Evolutionary conservation across 1,140 invertebrate species (phyloP), one percentile per base, ranked within the genome.

Genomic region (Medauroidea extradentata): DNA sequence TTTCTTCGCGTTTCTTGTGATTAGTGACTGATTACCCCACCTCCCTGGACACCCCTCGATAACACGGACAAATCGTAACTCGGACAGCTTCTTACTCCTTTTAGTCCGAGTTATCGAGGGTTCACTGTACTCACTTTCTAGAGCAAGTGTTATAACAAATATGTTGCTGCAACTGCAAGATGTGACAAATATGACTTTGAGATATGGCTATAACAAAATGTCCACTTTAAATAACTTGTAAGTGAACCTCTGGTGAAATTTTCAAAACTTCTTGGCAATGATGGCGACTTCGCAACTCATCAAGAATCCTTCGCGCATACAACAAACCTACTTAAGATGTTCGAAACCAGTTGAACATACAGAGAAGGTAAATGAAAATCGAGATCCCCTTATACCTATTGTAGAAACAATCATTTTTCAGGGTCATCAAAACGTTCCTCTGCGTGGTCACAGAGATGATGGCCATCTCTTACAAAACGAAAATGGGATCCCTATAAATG

Each of bases 361-460:
- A 59, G 42, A 14, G 23, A 19, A 9, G 65, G 53, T 65, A 19
- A 29, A 56, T 52, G 63, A 70, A 62, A 69, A 72, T 57, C 14
- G 63, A 49, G 43, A 54, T 13, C 53, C 59, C 13, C 44, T 70
- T 39, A 29, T 18, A 42, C 60, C 60, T 5, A 69, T 71, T 16
- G 39, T 69, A 11, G 49, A 61, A 16, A 66, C 54, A 9, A 51
- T 71, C 25, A 62, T 68, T 24, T 66, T 71, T 39, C 61, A 52
- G 42, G 68, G 58, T 18, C 58, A 57, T 14, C 63, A 71, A 53
- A 66, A 68, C 41, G 66, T 72, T 52, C 21, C 63, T 29, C 59
- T 71, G 14, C 34, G 66, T 41, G 67, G 63, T 23, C 65, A 68
- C 42, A 48, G 66, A 38, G 64, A 68, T 55, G 64, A 65, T 58